phyloP scores from a whole-genome alignment of 2,888 invertebrate species.

The Xestia ashworthii region DNA sequence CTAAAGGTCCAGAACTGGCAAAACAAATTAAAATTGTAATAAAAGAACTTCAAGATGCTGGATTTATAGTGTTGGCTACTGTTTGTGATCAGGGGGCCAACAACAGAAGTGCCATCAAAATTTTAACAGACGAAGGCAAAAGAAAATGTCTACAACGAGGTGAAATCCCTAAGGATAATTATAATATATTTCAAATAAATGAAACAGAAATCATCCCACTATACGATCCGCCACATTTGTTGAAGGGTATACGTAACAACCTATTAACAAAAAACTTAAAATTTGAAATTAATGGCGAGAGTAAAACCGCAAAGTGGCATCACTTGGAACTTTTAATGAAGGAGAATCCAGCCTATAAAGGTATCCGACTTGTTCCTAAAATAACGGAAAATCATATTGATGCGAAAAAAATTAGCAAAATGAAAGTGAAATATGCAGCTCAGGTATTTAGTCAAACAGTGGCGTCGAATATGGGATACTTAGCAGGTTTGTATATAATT shows the following conservation, averaged over 20 bases:
- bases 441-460: conserved; percentile 13
- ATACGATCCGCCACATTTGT: conserved; percentile 4
- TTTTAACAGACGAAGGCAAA: neutral
- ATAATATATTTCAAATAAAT: neutral
- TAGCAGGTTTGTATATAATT: conserved; percentile 14
- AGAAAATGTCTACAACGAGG: conserved; percentile 4
- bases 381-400: conserved; percentile 61
- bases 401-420: conserved; percentile 15
- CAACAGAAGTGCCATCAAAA: conserved; percentile 13
- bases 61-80: conserved; percentile 4
- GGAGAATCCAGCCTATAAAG: conserved; percentile 61
- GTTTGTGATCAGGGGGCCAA: conserved; percentile 17
- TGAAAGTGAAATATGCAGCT: conserved; percentile 4
- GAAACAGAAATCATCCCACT: neutral
- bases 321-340: conserved; percentile 54
- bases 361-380: conserved; percentile 59
- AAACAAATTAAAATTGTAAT: conserved; percentile 7
- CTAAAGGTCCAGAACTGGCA: conserved; percentile 11
- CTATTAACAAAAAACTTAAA: conserved; percentile 3
- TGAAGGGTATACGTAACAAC: neutral
- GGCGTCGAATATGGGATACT: conserved; percentile 45
- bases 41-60: neutral
- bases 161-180: conserved; percentile 7
- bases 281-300: conserved; percentile 16
- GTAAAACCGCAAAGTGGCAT: conserved; percentile 63